Evolutionary conservation across 2,888 invertebrate species (phyloP).

Genomic region (Meandrusa payeni): DNA sequence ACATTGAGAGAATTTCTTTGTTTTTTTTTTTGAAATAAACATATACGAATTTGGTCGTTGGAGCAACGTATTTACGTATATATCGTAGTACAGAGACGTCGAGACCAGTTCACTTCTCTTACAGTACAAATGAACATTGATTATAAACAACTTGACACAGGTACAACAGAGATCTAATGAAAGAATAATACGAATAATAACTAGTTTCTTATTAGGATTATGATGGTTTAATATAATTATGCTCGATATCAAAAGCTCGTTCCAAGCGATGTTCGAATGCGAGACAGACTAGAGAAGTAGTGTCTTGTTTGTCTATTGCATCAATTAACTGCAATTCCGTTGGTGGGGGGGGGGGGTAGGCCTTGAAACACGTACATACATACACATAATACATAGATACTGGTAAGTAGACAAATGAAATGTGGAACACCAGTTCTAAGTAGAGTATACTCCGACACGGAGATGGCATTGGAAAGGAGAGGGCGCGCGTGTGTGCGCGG

Average conservation of each 20-base stretch:
- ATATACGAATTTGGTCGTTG: slow-evolving; percentile 62
- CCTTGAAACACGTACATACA: slow-evolving; percentile 36
- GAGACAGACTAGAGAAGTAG: slow-evolving; percentile 78
- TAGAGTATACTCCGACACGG: slow-evolving; percentile 33
- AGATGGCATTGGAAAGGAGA: slow-evolving; percentile 27
- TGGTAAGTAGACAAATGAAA: slow-evolving; percentile 46
- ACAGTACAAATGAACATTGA: slow-evolving; percentile 69
- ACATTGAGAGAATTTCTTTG: slow-evolving; percentile 56
- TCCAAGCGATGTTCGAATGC: slow-evolving; percentile 70
- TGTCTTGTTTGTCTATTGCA: slow-evolving; percentile 75
- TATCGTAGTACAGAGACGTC: slow-evolving; percentile 52
- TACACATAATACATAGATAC: slow-evolving; percentile 37
- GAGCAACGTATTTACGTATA: slow-evolving; percentile 65
- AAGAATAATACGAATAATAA: slow-evolving; percentile 78
- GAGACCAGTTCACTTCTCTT: slow-evolving; percentile 62
- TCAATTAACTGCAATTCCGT: slow-evolving; percentile 64
- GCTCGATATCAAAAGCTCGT: slow-evolving; percentile 69
- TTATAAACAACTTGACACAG: slow-evolving; percentile 75
- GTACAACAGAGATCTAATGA: slow-evolving; percentile 81
- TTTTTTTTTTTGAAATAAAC: slow-evolving; percentile 45
- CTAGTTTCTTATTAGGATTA: slow-evolving; percentile 75
- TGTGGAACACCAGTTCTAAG: slow-evolving; percentile 35
- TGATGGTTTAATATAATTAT: slow-evolving; percentile 67
- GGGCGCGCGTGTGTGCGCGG: slow-evolving; percentile 18
- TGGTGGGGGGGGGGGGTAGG: slow-evolving; percentile 62